Percentiles rank a stretch among this genome's conserved stretches.
phyloP scores from a whole-genome alignment of 2,113 vertebrate species.

The Perccottus glenii region DNA sequence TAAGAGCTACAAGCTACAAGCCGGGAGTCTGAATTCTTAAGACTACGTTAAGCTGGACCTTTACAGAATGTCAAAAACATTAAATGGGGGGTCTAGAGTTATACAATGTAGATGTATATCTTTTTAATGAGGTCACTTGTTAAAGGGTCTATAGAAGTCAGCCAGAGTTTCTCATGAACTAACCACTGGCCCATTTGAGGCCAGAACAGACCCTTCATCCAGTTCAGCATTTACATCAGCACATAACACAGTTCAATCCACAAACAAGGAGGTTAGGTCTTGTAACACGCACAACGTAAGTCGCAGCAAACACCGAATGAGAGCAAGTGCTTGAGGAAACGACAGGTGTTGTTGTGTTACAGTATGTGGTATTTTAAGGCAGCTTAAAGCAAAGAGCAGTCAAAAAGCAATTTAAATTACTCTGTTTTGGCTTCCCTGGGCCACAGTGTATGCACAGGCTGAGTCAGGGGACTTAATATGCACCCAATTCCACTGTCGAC shows the following conservation, averaged over 20 bases:
- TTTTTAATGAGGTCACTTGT: too few relatives aligned
- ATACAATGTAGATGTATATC: too few relatives aligned
- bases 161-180: too few relatives aligned
- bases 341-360: constrained; percentile 9
- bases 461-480: constrained; percentile 38
- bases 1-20: too few relatives aligned
- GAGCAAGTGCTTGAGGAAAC: not conserved
- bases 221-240: too few relatives aligned
- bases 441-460: constrained; percentile 25
- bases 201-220: too few relatives aligned
- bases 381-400: constrained; percentile 14
- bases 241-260: not conserved
- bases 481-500: constrained; percentile 20
- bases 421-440: constrained; percentile 33
- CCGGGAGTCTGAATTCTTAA: too few relatives aligned
- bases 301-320: not conserved
- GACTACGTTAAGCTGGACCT: too few relatives aligned
- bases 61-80: too few relatives aligned
- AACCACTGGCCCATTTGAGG: too few relatives aligned
- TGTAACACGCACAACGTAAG: not conserved
- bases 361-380: constrained; percentile 12
- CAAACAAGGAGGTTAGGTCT: not conserved
- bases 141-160: too few relatives aligned
- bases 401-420: constrained; percentile 32
- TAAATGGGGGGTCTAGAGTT: too few relatives aligned